phyloP scores from a whole-genome alignment of 1,140 invertebrate genomes.

The Halesus radiatus region DNA sequence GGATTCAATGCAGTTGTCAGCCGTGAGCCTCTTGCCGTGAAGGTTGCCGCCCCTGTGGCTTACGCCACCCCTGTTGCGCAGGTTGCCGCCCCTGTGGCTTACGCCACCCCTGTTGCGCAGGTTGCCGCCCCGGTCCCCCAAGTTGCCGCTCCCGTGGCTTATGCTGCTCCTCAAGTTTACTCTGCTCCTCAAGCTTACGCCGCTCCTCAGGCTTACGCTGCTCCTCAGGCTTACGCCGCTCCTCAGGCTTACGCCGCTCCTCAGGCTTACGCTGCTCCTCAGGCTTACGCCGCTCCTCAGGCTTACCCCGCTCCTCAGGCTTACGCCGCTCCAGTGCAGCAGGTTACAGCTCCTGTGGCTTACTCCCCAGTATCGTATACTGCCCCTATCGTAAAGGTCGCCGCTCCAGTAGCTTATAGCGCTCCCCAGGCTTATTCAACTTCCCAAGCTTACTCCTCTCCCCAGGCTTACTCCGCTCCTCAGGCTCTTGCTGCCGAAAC shows the following conservation, averaged over 20 bases:
- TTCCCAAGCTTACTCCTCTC: slow-evolving; percentile 59
- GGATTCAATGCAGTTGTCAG: slow-evolving; percentile 72
- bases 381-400: slow-evolving; percentile 48
- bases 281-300: slow-evolving; percentile 49
- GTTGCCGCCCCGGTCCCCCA: slow-evolving; percentile 60
- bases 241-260: slow-evolving; percentile 62
- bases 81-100: slow-evolving; percentile 62
- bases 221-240: slow-evolving; percentile 51
- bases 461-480: slow-evolving; percentile 57
- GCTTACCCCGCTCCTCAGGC: slow-evolving; percentile 61
- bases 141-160: too few species aligned
- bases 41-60: slow-evolving; percentile 43
- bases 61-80: slow-evolving; percentile 62
- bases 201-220: slow-evolving; percentile 61
- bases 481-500: slow-evolving; percentile 55
- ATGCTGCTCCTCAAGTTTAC: too few species aligned
- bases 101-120: slow-evolving; percentile 58
- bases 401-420: slow-evolving; percentile 66
- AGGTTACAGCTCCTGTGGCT: too few species aligned
- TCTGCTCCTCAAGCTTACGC: slow-evolving; percentile 57
- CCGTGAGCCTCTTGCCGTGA: slow-evolving; percentile 60
- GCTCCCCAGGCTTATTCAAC: slow-evolving; percentile 62
- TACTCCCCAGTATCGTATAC: slow-evolving; percentile 53
- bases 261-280: slow-evolving; percentile 63
- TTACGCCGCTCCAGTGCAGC: slow-evolving; percentile 58